phyloP scores from a whole-genome alignment of 2,797 vertebrate genomes.

The Tarsius wallacei region DNA sequence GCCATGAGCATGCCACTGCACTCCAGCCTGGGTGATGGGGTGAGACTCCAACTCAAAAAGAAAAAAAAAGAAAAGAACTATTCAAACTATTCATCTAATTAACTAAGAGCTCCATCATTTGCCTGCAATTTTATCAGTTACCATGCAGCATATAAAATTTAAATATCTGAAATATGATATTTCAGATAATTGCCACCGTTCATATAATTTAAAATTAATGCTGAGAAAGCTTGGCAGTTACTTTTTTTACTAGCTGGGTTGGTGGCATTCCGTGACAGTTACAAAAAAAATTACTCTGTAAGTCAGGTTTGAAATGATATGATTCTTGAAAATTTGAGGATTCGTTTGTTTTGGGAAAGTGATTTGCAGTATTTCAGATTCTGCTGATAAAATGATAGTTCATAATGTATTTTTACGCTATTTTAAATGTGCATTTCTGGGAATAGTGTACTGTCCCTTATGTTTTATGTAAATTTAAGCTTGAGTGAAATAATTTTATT shows the following conservation, averaged over 20 bases:
- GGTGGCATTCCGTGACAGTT: neutral
- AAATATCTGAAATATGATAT: neutral
- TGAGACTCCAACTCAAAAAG: no score
- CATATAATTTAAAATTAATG: neutral
- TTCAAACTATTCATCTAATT: neutral
- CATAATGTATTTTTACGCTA: neutral
- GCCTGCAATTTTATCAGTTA: neutral
- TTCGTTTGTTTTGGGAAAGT: conserved; percentile 26
- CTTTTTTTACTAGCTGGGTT: neutral
- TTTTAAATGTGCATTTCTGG: neutral
- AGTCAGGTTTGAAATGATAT: neutral
- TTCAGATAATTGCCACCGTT: neutral
- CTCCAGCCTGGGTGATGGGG: no score
- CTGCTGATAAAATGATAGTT: neutral
- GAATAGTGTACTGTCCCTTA: neutral
- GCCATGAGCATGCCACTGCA: no score
- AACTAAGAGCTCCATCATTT: neutral
- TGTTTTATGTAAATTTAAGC: neutral
- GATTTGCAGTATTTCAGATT: neutral
- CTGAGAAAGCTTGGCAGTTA: neutral
- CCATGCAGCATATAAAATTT: neutral
- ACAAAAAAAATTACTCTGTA: neutral
- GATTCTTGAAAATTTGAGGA: neutral
- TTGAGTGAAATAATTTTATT: neutral
- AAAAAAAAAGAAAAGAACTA: no score